Evolutionary conservation across 2,888 invertebrate genomes (phyloP).

Genomic region (Lasioglossum lativentre): DNA sequence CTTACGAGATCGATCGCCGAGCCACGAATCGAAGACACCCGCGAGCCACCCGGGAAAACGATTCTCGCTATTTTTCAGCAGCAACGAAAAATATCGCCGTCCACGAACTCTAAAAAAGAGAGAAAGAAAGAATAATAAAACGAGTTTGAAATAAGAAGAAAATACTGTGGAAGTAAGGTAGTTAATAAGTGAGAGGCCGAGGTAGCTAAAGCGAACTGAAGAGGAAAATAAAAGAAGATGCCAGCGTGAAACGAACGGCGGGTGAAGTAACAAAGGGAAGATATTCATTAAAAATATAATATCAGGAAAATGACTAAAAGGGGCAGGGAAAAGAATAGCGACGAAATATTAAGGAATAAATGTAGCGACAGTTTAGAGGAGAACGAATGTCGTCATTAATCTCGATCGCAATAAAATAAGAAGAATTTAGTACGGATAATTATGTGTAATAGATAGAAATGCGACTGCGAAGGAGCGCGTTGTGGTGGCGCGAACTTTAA

Average conservation of each 20-base stretch:
- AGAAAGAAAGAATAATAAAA: not conserved
- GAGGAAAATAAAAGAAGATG: not conserved
- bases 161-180: not conserved
- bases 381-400: not conserved
- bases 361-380: not conserved
- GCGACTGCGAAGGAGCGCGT: not conserved
- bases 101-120: not conserved
- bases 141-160: not conserved
- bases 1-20: not conserved
- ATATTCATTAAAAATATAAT: constrained; percentile 9
- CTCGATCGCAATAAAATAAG: not conserved
- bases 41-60: not conserved
- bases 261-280: not conserved
- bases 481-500: constrained; percentile 28
- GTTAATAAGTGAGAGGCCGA: not conserved
- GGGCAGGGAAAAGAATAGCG: not conserved
- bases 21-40: not conserved
- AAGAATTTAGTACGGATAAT: not conserved
- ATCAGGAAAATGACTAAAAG: not conserved
- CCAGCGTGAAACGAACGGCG: not conserved
- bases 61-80: not conserved
- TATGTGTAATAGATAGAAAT: not conserved
- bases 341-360: not conserved
- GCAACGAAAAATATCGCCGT: not conserved
- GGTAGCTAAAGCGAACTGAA: not conserved